Base-by-base conservation (phyloP, 2,888 invertebrate species). In the Chironomus riparius region DNA sequence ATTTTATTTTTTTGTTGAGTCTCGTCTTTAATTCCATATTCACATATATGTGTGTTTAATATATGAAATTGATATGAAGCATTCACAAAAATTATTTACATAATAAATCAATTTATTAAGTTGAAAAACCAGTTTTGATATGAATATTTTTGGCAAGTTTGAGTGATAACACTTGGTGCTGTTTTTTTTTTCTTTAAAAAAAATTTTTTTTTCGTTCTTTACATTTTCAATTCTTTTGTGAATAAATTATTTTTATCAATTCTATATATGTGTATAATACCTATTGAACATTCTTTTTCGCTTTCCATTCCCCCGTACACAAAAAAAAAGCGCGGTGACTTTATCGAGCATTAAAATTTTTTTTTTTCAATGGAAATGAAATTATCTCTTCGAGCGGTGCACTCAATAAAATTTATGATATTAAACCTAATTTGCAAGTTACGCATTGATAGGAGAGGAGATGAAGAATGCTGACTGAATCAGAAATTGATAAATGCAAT, bases 61-160 rank as follows among this genome's bases (percentile, higher is more conserved):
- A 56, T 56, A 56, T 56, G 65, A 71, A 56, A 24, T 71, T 71
- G 71, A 71, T 71, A 71, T 24, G 56, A 56, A 71, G 47, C 71
- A 22, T 28, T 24, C 56, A 62, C 24, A 61, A 73, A 73, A 73
- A 73, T 73, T 62, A 73, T 73, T 73, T 73, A 73, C 73, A 73
- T 73, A 73, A 73, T 73, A 73, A 73, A 73, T 73, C 73, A 73
- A 73, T 73, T 73, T 73, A 28, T 24, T 15, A 65, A 73, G 73
- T 65, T 65, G 73, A 73, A 62, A 65, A 13, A 65, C 62, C 73
- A 47, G 73, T 38, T 72, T 72, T 56, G 15, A 56, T 56, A 56
- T 56, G 18, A 56, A 18, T 18, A 18, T 47, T 56, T 56, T 22
- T 71, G 71, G 71, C 71, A 62, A 73, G 47, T 62, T 72, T 73